These are phyloP conservation scores for Isaurus tuberculatus DNA, from an alignment of 92 coral and sea anemone species.

Conservation along the genomic window DNA sequence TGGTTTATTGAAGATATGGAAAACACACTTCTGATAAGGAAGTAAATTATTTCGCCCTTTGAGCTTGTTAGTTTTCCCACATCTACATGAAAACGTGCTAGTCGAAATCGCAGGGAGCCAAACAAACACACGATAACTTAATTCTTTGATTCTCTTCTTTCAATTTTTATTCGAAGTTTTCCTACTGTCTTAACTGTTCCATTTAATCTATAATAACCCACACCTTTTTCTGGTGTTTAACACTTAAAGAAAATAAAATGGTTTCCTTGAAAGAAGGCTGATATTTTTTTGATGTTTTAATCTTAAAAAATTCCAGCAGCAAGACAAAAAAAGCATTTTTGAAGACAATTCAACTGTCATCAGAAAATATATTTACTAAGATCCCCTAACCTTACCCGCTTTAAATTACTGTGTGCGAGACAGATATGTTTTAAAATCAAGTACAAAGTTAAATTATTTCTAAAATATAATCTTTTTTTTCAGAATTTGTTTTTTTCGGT, in stretches of 20 bases:
- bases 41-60: neutral
- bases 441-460: too few relatives aligned
- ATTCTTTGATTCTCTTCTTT: neutral
- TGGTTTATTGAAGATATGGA: neutral
- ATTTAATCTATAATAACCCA: too few relatives aligned
- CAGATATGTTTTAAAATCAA: neutral
- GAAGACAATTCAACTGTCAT: neutral
- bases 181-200: neutral
- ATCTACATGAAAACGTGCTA: neutral
- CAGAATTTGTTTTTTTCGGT: too few relatives aligned
- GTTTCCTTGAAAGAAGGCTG: too few relatives aligned
- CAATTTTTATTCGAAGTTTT: neutral
- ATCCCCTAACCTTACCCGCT: neutral
- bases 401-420: neutral
- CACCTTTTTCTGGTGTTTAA: too few relatives aligned
- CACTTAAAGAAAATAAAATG: too few relatives aligned
- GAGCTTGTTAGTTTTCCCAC: neutral
- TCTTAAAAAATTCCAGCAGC: neutral
- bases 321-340: neutral
- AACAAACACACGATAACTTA: neutral
- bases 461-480: too few relatives aligned
- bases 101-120: constrained; percentile 18
- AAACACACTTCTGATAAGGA: neutral
- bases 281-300: neutral
- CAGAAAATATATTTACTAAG: neutral